These are phyloP conservation scores for Zaprionus lachaisei DNA, from an alignment of 1,140 invertebrate genomes.

Conservation along the genomic window DNA sequence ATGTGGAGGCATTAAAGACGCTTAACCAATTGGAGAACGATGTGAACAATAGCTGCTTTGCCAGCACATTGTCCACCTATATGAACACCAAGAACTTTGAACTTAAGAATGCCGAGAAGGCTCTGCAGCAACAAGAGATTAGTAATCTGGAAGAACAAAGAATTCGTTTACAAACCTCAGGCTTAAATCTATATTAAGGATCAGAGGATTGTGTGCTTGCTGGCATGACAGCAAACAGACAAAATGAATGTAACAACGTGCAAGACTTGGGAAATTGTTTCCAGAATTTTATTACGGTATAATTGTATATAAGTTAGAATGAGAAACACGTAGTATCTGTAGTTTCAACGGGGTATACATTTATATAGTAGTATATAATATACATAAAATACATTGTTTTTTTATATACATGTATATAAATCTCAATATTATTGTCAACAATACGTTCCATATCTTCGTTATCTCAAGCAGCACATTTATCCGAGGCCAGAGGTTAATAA, in stretches of 20 bases:
- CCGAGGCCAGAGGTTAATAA: slow-evolving; percentile 59
- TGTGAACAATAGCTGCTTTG: slow-evolving; percentile 37
- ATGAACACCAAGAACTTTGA: slow-evolving; percentile 66
- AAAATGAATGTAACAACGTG: not conserved
- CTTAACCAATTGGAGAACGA: slow-evolving; percentile 53
- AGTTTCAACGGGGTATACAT: slow-evolving; percentile 53
- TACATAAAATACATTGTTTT: slow-evolving; percentile 9
- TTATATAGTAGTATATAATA: slow-evolving; percentile 34
- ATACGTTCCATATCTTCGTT: slow-evolving; percentile 70
- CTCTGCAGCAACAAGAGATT: slow-evolving; percentile 41
- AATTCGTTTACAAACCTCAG: not conserved
- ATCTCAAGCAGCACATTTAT: slow-evolving; percentile 43
- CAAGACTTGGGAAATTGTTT: slow-evolving; percentile 13
- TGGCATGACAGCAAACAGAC: not conserved
- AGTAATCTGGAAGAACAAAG: slow-evolving; percentile 37
- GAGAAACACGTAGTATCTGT: slow-evolving; percentile 47
- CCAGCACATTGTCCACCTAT: slow-evolving; percentile 49
- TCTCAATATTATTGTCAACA: slow-evolving; percentile 83
- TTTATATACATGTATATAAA: slow-evolving; percentile 71
- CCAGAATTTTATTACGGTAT: slow-evolving; percentile 36
- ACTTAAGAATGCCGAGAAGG: slow-evolving; percentile 49
- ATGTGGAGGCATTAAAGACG: slow-evolving; percentile 27
- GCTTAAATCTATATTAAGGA: not conserved
- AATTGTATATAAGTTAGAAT: slow-evolving; percentile 24
- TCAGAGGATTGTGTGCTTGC: slow-evolving; percentile 19